phyloP scores from a whole-genome alignment of 2,797 vertebrate genomes.

The Rhynchotus rufescens region DNA sequence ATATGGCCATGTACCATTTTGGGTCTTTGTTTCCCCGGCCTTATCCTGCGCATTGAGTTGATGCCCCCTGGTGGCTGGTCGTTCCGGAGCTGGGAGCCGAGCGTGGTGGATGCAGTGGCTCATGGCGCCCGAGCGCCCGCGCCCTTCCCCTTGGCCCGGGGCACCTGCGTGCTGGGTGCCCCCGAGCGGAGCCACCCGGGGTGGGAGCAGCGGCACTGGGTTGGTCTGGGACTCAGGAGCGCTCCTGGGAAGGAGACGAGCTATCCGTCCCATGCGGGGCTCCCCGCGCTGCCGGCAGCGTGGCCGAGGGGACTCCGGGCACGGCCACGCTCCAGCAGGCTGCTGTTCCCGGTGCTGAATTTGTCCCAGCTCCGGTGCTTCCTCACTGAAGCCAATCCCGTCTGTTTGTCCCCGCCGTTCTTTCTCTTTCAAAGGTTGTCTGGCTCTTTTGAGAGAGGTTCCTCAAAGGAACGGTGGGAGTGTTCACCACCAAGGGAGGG shows the following conservation, averaged over 20 bases:
- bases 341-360: background rate
- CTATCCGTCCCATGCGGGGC: background rate
- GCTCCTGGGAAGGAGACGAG: background rate
- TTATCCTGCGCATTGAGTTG: background rate
- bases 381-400: background rate
- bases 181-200: background rate
- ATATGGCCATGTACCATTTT: conserved; percentile 36
- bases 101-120: background rate
- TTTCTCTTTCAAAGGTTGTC: background rate
- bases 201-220: too few relatives aligned
- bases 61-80: conserved; percentile 47
- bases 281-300: too few relatives aligned
- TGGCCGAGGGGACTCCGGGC: background rate
- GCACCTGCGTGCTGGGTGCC: too few relatives aligned
- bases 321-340: background rate
- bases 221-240: background rate
- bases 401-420: fast-evolving
- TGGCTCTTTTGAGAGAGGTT: background rate
- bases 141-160: background rate
- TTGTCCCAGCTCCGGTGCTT: background rate
- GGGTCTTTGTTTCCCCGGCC: conserved; percentile 27
- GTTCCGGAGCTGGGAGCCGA: background rate
- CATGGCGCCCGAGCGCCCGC: background rate
- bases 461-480: conserved; percentile 29
- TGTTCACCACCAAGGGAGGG: background rate